Base-by-base conservation (phyloP, 2,888 invertebrate genomes). In the Volucella zonaria region DNA sequence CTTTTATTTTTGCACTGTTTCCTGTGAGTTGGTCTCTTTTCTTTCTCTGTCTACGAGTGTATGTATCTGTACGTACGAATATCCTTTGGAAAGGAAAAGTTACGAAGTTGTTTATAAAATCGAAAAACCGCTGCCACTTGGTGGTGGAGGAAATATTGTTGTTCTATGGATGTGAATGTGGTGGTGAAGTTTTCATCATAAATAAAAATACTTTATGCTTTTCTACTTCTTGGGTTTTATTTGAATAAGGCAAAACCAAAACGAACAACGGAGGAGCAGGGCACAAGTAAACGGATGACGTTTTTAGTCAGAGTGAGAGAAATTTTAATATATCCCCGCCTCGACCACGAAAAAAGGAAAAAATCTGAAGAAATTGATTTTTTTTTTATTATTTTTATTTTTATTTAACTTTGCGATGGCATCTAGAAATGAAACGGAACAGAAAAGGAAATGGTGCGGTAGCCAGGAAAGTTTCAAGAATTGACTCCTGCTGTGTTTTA, bases 21-120 rank as follows among this genome's bases (percentile, higher is more conserved):
- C 51, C 8, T 14, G 3, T 23, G 6, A 31, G 31, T 31, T 31
- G 31, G 31, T 31, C 31, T 31, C 31, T 58, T 47, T 59, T 58
- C 49, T 15, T 59, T 67, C 15, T 61, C 45, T 15, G 66, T 47
- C 59, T 43, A 66, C 18, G 31, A 42, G n/a, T n/a, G n/a, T 38
- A 23, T n/a, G 52, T 38, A 45, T 38, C 18, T 61, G 23, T 54
- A 23, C 43, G 52, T 42, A 31, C 31, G 40, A 47, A 31, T 31
- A 38, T 1, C 11, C 10, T 43, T 43, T 59, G 11, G 43, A 49
- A 70, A 56, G 42, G 40, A 49, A 67, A 75, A 75, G 62, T 80
- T 75, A 56, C 38, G 56, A 68, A 56, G 66, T 78, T 77, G 47
- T 54, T 73, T 74, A 78, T 73, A 62, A 82, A 78, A 78, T 74